Percentiles rank a stretch among this genome's conserved stretches.
Conservation (phyloP, 1,140 invertebrate genomes). For the Bombus terrestris region DNA sequence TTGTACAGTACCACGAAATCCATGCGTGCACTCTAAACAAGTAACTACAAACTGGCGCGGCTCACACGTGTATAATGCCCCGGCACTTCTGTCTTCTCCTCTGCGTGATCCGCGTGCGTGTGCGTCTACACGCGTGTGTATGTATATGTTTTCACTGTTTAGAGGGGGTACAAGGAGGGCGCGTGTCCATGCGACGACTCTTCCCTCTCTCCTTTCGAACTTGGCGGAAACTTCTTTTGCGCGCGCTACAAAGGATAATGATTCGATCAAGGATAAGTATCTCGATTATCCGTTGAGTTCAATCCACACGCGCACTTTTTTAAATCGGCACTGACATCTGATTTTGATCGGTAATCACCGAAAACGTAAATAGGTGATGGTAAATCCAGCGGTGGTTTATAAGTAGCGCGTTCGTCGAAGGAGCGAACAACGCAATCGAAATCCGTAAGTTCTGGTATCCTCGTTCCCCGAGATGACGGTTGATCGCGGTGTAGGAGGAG, state of each 20-base stretch:
- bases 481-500: conserved; percentile 67
- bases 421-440: conserved; percentile 68
- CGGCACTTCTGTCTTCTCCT: conserved; percentile 56
- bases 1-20: conserved; percentile 15
- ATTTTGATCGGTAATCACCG: conserved; percentile 8
- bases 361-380: neutral
- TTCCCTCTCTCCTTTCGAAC: conserved; percentile 47
- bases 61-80: conserved; percentile 32
- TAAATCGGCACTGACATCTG: conserved; percentile 11
- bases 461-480: conserved; percentile 68
- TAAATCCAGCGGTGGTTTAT: neutral
- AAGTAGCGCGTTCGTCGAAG: conserved; percentile 53
- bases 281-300: neutral
- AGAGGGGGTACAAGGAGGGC: conserved; percentile 26
- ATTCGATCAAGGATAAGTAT: neutral
- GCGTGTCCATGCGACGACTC: conserved; percentile 25
- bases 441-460: conserved; percentile 63
- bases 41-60: conserved; percentile 78
- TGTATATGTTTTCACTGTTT: conserved; percentile 37
- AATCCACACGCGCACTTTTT: conserved; percentile 33
- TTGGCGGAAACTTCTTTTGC: conserved; percentile 17
- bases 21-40: conserved; percentile 63
- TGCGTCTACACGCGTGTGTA: conserved; percentile 55
- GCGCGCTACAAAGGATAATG: neutral
- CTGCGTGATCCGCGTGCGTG: conserved; percentile 49